Base-by-base conservation (phyloP, 2,888 invertebrate genomes). In the Dicyrtoma fusca region DNA sequence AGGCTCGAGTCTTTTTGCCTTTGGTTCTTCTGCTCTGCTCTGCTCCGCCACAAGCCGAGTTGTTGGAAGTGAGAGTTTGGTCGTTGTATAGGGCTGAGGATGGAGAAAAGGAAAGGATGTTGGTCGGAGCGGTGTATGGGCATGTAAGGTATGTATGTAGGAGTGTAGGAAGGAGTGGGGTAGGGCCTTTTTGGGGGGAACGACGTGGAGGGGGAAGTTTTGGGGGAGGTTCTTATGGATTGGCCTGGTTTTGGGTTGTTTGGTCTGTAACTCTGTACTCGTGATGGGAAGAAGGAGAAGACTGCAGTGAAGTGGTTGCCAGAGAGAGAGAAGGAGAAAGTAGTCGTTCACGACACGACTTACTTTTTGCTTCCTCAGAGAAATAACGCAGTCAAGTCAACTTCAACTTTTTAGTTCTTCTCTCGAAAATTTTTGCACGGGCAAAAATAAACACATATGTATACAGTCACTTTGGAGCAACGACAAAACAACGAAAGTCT, bases 191-290 rank as follows among this genome's bases (percentile, higher is more conserved):
- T 42, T 62, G 44, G 47, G 23, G 72, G 70, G 59, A 42, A 23
- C 13, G 62, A 65, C 42, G 64, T 23, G 74, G 74, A 86, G 90
- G 82, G 86, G 87, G 61, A 51, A 26, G 14, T 17, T 13, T 13
- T 14, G 42, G 68, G 55, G 44, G 34, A 44, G n/a, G 23, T 4
- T 25, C 34, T 63, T 71, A 71, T 71, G 71, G 71, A 71, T 71
- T 71, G 71, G 71, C 71, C 71, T 71, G 71, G 71, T 71, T 71
- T 71, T 62, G 26, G 53, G 69, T 3, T 62, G 51, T 44, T 61
- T 49, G 61, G 4, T 34, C 34, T 34, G 34, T 34, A 5, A 3
- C 34, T 34, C 34, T 8, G 34, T 34, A 8, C 34, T 34, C 34
- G 71, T 71, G 63, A 68, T 57, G 57, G 68, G 57, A 68, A 57